phyloP scores from a whole-genome alignment of 2,888 invertebrate species.

The Fragum sueziense region DNA sequence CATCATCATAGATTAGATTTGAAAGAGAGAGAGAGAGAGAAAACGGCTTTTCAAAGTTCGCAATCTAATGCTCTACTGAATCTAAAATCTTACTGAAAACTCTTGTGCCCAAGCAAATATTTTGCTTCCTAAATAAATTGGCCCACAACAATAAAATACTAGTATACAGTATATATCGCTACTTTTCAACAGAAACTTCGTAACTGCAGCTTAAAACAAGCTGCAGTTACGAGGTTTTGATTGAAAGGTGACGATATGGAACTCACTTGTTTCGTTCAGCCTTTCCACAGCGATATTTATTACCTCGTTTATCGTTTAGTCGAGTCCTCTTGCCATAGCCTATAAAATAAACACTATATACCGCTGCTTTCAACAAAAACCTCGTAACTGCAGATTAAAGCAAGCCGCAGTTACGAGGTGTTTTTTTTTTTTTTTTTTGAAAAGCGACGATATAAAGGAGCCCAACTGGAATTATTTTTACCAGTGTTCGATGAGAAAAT shows the following conservation, averaged over 20 bases:
- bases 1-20: not conserved
- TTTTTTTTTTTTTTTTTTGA: too few relatives aligned
- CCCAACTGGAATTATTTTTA: too few relatives aligned
- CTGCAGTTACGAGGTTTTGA: too few relatives aligned
- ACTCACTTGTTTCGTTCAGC: slow-evolving; percentile 17
- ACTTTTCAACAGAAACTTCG: too few relatives aligned
- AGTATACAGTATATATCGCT: too few relatives aligned
- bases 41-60: not conserved
- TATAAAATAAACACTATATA: not conserved
- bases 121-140: not conserved
- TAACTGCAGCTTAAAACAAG: too few relatives aligned
- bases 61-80: not conserved
- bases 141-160: not conserved
- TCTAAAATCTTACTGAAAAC: not conserved
- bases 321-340: slow-evolving; percentile 4
- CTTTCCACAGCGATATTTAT: slow-evolving; percentile 6
- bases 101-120: not conserved
- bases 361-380: too few relatives aligned
- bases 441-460: too few relatives aligned
- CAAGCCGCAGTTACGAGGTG: too few relatives aligned
- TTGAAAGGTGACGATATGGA: too few relatives aligned
- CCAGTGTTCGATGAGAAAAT: too few relatives aligned
- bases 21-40: not conserved
- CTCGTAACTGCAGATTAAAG: too few relatives aligned
- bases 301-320: slow-evolving; percentile 9